Base-by-base conservation (phyloP, 2,888 invertebrate species). In the Caenorhabditis zanzibari region DNA sequence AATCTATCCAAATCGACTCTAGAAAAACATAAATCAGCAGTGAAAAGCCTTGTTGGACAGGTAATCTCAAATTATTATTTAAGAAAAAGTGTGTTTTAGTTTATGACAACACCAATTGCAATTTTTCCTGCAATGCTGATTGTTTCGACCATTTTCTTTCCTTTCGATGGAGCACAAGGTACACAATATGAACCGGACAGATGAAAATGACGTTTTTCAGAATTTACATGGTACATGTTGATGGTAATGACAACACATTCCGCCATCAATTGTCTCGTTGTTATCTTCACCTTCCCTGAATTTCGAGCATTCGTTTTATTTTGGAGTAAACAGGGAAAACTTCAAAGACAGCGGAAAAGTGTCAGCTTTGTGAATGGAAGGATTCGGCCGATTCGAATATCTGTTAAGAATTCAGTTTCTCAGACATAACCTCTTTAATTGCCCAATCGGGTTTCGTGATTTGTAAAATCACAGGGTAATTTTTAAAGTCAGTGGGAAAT, bases 171-270 rank as follows among this genome's bases (percentile, higher is more conserved):
- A 19, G 66, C 59, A 10, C 75, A 76, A 38, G 12, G 73, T 38
- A 19, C 22, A 32, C 35, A 3, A 26, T 10, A 0, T 54, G 54
- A 24, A 26, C 24, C 22, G 14, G 4, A 10, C 28, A 47, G 3
- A 49, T 32, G 12, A 47, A 4, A 16, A 47, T n/a, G 14, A 2
- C 2, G 32, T 0, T 28, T 49, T 64, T 41, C 64, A 75, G 58
- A n/a, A 0, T 66, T 75, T 54, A 63, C 75, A 7, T 66, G 56
- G 56, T 75, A 47, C 66, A 47, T 47, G 56, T 14, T 75, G 7
- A 44, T 66, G 56, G 6, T 26, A 14, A 75, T 75, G 75, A 58
- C 75, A n/a, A 66, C 75, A 7, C 75, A 75, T n/a, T 75, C 75
- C 4, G 58, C 66, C 3, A 66, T 75, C 22, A 75, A 66, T 26